A percentile compares a stretch with the other conserved stretches of the same genome.
These are phyloP conservation scores for Himantopus leucocephalus DNA, from an alignment of 2,113 vertebrate genomes.

Conservation along the genomic window DNA sequence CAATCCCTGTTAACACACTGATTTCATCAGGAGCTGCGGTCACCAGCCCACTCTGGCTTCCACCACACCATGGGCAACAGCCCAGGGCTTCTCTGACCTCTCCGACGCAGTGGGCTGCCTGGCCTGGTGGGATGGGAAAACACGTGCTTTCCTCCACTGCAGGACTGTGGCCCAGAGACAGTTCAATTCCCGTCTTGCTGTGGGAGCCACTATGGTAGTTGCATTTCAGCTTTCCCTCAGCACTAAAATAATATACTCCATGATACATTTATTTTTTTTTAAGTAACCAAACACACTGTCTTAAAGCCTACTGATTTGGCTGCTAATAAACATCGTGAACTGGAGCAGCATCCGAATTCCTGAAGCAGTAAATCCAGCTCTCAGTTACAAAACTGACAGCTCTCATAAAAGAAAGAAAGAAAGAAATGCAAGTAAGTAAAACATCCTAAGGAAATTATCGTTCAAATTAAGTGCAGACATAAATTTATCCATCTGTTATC, in stretches of 20 bases:
- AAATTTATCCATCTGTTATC: constrained; percentile 65
- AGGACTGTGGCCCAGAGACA: background rate
- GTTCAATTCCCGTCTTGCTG: background rate
- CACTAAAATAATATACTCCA: background rate
- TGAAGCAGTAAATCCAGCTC: constrained; percentile 36
- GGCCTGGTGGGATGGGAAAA: background rate
- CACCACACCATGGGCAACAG: background rate
- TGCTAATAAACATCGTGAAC: constrained; percentile 23
- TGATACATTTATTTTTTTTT: constrained; percentile 19
- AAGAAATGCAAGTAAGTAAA: constrained; percentile 42
- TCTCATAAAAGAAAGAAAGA: constrained; percentile 41
- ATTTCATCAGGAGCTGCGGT: background rate
- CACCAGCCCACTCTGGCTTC: background rate
- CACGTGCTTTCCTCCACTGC: fast-evolving
- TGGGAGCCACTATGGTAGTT: background rate
- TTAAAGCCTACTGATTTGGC: constrained; percentile 42
- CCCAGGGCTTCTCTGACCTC: background rate
- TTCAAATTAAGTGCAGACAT: constrained; percentile 61
- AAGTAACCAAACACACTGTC: background rate
- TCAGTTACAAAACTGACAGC: constrained; percentile 40
- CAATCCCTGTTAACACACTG: background rate
- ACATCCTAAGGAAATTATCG: constrained; percentile 67
- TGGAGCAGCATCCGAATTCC: constrained; percentile 24
- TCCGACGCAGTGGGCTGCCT: background rate
- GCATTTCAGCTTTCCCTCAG: background rate